phyloP scores from a whole-genome alignment of 2,888 invertebrate species.

The Caenorhabditis virilis region DNA sequence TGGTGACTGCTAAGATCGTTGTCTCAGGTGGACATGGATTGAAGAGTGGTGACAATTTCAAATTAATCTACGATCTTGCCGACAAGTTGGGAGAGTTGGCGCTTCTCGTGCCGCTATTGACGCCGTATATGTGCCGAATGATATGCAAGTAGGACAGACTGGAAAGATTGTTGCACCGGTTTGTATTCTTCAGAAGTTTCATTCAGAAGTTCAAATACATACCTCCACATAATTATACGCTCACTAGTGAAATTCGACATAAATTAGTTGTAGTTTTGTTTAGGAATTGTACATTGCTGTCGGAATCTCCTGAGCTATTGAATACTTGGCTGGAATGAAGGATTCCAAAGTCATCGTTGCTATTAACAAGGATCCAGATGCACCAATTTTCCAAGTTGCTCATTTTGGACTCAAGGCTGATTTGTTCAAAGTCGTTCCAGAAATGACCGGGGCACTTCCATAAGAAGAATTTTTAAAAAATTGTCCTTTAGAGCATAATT shows the following conservation, averaged over 20 bases:
- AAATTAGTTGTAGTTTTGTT: not conserved
- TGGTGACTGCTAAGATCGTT: constrained; percentile 85
- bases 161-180: constrained; percentile 99
- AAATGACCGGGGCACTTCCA: constrained; percentile 57
- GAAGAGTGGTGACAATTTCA: constrained; percentile 97
- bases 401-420: constrained; percentile 66
- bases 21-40: constrained; percentile 81
- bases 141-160: constrained; percentile 97
- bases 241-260: too few species aligned
- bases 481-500: too few species aligned
- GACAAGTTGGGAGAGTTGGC: constrained; percentile 91
- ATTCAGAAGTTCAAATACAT: too few species aligned
- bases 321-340: constrained; percentile 82
- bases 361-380: constrained; percentile 98
- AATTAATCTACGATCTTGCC: constrained; percentile 83
- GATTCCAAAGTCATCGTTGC: constrained; percentile 83
- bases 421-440: constrained; percentile 68
- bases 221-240: too few species aligned
- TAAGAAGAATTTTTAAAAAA: too few species aligned
- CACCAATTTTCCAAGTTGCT: constrained; percentile 83
- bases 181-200: not conserved
- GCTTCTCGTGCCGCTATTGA: constrained; percentile 98
- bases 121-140: constrained; percentile 96
- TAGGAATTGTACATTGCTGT: constrained; percentile 96
- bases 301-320: constrained; percentile 98